These are phyloP conservation scores for Hippocampus mohnikei DNA, from an alignment of 2,113 vertebrate species.

Conservation along the genomic window DNA sequence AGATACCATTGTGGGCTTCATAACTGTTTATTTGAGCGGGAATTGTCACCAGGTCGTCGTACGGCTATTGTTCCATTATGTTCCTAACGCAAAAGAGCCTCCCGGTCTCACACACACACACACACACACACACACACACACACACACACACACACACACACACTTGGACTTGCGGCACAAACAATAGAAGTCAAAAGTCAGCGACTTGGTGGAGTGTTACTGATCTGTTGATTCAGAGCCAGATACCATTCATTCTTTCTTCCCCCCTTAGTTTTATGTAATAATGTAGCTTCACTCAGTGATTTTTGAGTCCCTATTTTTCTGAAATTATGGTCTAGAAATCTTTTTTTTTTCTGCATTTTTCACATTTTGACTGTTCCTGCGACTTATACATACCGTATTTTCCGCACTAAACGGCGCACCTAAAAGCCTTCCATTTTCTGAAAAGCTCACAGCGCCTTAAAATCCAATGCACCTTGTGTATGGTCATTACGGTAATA, in stretches of 20 bases:
- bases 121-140: constrained; percentile 31
- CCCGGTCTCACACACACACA: constrained; percentile 31
- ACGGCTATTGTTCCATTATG: constrained; percentile 66
- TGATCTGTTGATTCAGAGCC: constrained; percentile 56
- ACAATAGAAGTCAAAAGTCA: constrained; percentile 50
- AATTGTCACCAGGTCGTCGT: constrained; percentile 64
- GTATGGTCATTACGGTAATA: too few species aligned
- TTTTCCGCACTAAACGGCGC: too few species aligned
- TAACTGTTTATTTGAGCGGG: constrained; percentile 70
- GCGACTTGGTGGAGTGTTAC: constrained; percentile 65
- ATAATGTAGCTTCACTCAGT: neutral
- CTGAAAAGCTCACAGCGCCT: too few species aligned
- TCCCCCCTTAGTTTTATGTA: constrained; percentile 21
- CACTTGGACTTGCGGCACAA: constrained; percentile 32
- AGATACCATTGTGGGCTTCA: constrained; percentile 65
- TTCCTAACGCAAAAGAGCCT: constrained; percentile 37
- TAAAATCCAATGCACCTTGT: too few species aligned
- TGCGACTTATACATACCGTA: too few species aligned
- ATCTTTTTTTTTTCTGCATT: too few species aligned
- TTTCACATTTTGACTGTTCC: too few species aligned
- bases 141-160: constrained; percentile 32
- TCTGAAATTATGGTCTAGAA: neutral
- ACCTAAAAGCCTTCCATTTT: too few species aligned
- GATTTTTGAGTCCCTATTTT: neutral
- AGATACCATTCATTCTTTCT: constrained; percentile 44